Evolutionary conservation across 2,797 vertebrate genomes (phyloP), one percentile per base, ranked within the genome.

Genomic region (Sorex maritimensis): DNA sequence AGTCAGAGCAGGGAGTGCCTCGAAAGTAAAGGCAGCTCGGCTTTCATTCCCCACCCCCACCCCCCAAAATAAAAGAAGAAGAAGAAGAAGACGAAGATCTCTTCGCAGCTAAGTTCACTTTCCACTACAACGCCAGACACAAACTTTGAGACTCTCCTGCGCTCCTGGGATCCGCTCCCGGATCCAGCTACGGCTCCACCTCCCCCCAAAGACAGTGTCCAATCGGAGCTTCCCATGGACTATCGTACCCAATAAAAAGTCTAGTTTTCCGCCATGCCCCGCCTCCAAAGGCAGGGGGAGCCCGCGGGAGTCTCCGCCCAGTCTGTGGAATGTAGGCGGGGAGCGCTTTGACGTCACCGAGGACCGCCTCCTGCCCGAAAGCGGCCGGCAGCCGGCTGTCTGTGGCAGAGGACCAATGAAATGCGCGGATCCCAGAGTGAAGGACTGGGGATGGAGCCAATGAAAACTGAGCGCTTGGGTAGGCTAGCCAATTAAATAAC

Each of bases 311-410:
- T 81, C 95, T 87, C 89, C 73, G 73, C 94, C 94, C 90, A 74
- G 44, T 79, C 92, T 72, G 83, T 71, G 97, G 97, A 97, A 97
- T 97, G 97, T 90, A 91, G 97, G 97, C 88, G 86, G 91, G 88
- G 77, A 7, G 24, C 7, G 4, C 30, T 41, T 23, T 85, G 73
- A 83, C 95, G 52, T 96, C 97, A 88, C n/a, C 14, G 1, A 30
- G 61, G 41, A 82, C 30, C 94, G 17, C 86, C 95, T 84, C 93
- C 61, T 9, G 4, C 41, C 23, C 0, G 1, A 6, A 65, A 9
- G 1, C 9, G 0, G 49, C 41, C 30, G 0, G 49, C 82, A 0
- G 74, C 24, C 0, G 38, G 19, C 17, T 0, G 38, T 73, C 38
- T 52, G 73, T n/a, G 12, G 9, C 15, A 63, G 52, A 24, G 14